A percentile compares a stretch with the other conserved stretches of the same genome.
Evolutionary conservation across 1,140 invertebrate genomes (phyloP).

Genomic region (Harlomillsia oculata): DNA sequence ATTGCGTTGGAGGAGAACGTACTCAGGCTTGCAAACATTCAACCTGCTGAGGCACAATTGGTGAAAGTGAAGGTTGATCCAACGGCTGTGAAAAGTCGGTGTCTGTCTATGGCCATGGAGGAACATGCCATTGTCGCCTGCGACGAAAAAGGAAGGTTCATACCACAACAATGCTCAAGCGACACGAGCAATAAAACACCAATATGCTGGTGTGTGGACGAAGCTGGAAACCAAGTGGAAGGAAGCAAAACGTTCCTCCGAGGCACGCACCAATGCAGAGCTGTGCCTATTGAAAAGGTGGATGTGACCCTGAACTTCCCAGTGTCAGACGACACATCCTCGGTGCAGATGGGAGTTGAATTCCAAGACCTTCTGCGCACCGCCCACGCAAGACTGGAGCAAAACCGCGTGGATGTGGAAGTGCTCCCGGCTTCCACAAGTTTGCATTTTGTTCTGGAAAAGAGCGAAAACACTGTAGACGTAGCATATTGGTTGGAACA

Average conservation of each 20-base stretch:
- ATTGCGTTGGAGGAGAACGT: too few relatives aligned
- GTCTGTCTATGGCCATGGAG: constrained; percentile 46
- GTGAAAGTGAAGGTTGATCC: constrained; percentile 17
- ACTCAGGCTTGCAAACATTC: too few relatives aligned
- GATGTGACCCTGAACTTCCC: constrained; percentile 53
- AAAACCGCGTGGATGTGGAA: constrained; percentile 47
- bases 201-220: constrained; percentile 74
- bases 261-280: constrained; percentile 49
- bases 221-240: constrained; percentile 64
- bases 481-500: constrained; percentile 55
- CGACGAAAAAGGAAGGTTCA: constrained; percentile 55
- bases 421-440: constrained; percentile 48
- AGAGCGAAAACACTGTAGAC: constrained; percentile 54
- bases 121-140: constrained; percentile 48
- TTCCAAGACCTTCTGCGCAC: constrained; percentile 43
- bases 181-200: constrained; percentile 37
- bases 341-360: constrained; percentile 45
- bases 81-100: constrained; percentile 46
- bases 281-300: constrained; percentile 51
- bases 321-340: constrained; percentile 38
- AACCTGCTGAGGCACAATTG: constrained; percentile 20
- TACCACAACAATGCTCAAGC: constrained; percentile 60
- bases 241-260: constrained; percentile 53
- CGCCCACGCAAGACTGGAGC: constrained; percentile 45
- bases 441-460: constrained; percentile 46